Conservation (phyloP, 2,797 vertebrate species). For the Halcyon leucocephala region DNA sequence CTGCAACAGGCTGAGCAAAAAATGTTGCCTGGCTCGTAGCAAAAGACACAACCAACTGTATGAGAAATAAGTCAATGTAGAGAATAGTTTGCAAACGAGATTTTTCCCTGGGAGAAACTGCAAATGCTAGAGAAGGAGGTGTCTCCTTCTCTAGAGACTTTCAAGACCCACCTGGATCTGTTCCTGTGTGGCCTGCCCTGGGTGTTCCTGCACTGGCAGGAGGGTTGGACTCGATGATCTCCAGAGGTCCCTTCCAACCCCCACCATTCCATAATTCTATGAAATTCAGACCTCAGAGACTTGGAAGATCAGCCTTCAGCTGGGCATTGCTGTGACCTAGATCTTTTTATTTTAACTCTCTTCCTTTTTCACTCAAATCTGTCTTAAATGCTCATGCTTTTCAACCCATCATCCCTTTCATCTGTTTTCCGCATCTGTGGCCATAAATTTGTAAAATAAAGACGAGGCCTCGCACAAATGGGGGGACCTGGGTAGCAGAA, state of each 20-base stretch:
- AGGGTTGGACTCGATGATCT: too few relatives aligned
- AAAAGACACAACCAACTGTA: not conserved
- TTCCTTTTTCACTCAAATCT: not conserved
- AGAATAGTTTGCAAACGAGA: not conserved
- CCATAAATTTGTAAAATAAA: not conserved
- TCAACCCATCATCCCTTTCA: not conserved
- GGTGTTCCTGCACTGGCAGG: too few relatives aligned
- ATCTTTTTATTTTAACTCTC: not conserved
- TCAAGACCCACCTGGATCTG: too few relatives aligned
- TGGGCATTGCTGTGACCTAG: not conserved
- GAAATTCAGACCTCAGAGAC: not conserved
- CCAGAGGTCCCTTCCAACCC: too few relatives aligned
- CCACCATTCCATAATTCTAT: too few relatives aligned
- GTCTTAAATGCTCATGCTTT: not conserved
- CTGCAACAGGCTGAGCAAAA: not conserved
- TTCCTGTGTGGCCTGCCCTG: too few relatives aligned
- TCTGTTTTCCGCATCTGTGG: not conserved
- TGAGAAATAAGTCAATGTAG: not conserved
- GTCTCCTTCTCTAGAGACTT: too few relatives aligned
- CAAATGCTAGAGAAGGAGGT: not conserved
- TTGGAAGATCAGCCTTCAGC: not conserved
- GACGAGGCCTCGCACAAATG: too few relatives aligned
- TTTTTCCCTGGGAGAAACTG: not conserved
- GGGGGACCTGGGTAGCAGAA: not conserved
- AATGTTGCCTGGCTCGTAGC: not conserved